phyloP scores from a whole-genome alignment of 2,797 vertebrate species.

The Poeciliopsis infans region DNA sequence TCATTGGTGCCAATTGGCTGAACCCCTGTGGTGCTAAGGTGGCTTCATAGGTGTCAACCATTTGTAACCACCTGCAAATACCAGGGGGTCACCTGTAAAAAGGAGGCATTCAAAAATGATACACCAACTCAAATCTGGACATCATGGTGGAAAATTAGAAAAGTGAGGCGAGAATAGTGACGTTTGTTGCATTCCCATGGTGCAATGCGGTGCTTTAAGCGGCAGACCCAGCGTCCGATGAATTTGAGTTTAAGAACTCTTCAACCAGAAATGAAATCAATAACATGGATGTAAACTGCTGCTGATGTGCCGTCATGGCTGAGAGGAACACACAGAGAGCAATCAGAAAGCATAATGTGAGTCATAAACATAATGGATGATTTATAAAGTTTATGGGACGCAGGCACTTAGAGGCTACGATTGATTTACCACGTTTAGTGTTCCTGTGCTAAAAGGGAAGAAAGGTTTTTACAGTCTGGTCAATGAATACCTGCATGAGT shows the following conservation, averaged over 20 bases:
- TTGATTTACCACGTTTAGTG: no score
- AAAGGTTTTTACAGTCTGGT: constrained; percentile 7
- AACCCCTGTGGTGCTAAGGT: not conserved
- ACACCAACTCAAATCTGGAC: not conserved
- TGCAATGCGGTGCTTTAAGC: constrained; percentile 39
- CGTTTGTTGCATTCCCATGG: constrained; percentile 21
- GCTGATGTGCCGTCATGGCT: not conserved
- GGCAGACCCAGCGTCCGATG: constrained; percentile 12
- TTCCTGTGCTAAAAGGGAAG: constrained; percentile 10
- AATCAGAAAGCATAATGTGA: constrained; percentile 9
- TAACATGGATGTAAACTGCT: constrained; percentile 2
- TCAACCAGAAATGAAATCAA: constrained; percentile 4
- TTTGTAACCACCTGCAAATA: no score
- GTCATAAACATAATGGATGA: constrained; percentile 30
- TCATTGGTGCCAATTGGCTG: not conserved
- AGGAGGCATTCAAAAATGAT: no score
- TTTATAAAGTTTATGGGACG: not conserved
- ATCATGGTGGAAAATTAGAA: not conserved
- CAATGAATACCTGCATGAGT: constrained; percentile 10
- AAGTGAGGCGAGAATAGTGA: not conserved
- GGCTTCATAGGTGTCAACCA: no score
- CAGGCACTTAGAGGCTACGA: not conserved
- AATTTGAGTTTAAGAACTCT: constrained; percentile 22
- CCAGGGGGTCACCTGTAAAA: no score
- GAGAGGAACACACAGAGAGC: constrained; percentile 8